Evolutionary conservation across 2,888 invertebrate species (phyloP).

Genomic region (Tromatobia lineatoria): DNA sequence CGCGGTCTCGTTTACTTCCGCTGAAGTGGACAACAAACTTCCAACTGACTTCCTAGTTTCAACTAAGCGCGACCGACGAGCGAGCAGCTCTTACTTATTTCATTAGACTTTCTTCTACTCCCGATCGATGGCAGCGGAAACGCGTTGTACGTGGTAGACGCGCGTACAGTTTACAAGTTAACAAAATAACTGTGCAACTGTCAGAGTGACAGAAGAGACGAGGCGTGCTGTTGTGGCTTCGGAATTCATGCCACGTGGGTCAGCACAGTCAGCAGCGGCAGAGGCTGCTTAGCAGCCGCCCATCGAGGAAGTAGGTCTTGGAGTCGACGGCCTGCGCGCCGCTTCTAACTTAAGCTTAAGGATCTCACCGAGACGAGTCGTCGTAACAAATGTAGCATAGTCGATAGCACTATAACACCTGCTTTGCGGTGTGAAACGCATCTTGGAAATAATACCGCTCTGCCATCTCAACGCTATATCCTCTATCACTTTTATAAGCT

Average conservation of each 20-base stretch:
- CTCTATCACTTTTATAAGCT: neutral
- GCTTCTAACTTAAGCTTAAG: neutral
- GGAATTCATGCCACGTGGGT: slow-evolving; percentile 56
- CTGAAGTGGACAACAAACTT: neutral
- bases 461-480: slow-evolving; percentile 13
- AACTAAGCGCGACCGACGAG: neutral
- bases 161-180: neutral
- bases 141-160: neutral
- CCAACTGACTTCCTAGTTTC: neutral
- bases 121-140: slow-evolving; percentile 50
- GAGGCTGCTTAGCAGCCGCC: neutral
- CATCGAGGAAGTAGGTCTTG: slow-evolving; percentile 47
- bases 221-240: slow-evolving; percentile 11
- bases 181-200: slow-evolving; percentile 52
- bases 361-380: neutral
- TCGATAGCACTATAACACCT: neutral
- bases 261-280: slow-evolving; percentile 14
- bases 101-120: slow-evolving; percentile 5
- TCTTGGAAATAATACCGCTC: neutral
- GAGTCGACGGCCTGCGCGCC: slow-evolving; percentile 44
- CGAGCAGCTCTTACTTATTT: neutral
- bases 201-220: slow-evolving; percentile 46
- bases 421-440: neutral
- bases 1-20: neutral
- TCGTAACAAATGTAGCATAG: neutral